Evolutionary conservation across 2,888 invertebrate genomes (phyloP).

Genomic region (Tetragonula carbonaria): DNA sequence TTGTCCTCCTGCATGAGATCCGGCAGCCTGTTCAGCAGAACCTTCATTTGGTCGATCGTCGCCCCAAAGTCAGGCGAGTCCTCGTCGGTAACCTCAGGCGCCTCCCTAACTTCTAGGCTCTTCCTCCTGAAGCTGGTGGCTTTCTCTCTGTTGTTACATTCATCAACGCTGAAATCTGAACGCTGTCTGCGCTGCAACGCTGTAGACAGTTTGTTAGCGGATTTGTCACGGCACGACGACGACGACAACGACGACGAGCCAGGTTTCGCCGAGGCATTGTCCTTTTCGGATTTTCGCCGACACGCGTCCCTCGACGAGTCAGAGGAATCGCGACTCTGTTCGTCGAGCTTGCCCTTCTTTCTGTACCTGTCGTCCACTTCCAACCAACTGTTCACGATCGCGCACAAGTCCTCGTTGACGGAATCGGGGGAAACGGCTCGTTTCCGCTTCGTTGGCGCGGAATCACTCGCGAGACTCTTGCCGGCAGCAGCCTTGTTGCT

Average conservation of each 20-base stretch:
- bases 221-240: no score
- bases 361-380: not conserved
- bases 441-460: conserved; percentile 26
- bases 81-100: not conserved
- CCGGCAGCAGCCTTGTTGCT: no score
- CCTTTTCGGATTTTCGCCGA: not conserved
- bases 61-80: conserved; percentile 41
- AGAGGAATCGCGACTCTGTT: not conserved
- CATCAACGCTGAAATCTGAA: no score
- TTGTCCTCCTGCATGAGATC: conserved; percentile 45
- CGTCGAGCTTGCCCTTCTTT: conserved; percentile 17
- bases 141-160: no score
- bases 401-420: conserved; percentile 7
- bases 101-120: not conserved
- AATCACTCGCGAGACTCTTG: not conserved
- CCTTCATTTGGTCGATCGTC: conserved; percentile 47
- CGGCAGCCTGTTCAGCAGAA: conserved; percentile 14
- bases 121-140: not conserved
- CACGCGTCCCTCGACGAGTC: not conserved
- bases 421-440: conserved; percentile 15
- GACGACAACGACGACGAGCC: not conserved
- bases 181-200: not conserved
- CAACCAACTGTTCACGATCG: conserved; percentile 30
- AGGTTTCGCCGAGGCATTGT: not conserved
- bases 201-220: not conserved